These are phyloP conservation scores for Salvator merianae DNA, from an alignment of 2,113 vertebrate genomes.

Conservation along the genomic window DNA sequence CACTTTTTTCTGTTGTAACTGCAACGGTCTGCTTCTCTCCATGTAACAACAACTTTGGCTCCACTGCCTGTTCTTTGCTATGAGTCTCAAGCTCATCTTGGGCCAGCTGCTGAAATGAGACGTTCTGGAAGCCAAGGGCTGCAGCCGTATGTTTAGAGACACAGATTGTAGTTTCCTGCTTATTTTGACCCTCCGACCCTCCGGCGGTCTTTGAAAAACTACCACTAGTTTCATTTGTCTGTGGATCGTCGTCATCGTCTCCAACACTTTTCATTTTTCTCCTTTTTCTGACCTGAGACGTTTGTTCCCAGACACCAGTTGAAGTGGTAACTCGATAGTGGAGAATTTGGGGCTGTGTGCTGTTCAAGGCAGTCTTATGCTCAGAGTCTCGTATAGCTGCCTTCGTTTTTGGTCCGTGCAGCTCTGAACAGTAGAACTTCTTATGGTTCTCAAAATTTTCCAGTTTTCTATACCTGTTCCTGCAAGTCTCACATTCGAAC, in stretches of 20 bases:
- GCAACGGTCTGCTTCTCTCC: slow-evolving; percentile 78
- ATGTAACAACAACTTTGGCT: slow-evolving; percentile 78
- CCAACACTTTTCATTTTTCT: slow-evolving; percentile 98
- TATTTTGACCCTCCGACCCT: slow-evolving; percentile 62
- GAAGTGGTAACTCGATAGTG: slow-evolving; percentile 80
- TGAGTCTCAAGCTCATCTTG: slow-evolving; percentile 80
- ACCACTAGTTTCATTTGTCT: slow-evolving; percentile 79
- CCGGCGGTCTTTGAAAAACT: slow-evolving; percentile 79
- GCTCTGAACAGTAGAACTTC: slow-evolving; percentile 97
- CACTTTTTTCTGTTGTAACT: slow-evolving; percentile 75
- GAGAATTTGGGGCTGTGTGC: slow-evolving; percentile 76
- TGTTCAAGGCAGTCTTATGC: slow-evolving; percentile 76
- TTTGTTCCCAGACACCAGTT: slow-evolving; percentile 84
- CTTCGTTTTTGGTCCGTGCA: slow-evolving; percentile 97
- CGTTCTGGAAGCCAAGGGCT: slow-evolving; percentile 68
- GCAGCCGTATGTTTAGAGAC: slow-evolving; percentile 69
- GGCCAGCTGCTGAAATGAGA: slow-evolving; percentile 76
- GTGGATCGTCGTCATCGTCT: slow-evolving; percentile 94
- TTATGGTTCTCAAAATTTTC: slow-evolving; percentile 99
- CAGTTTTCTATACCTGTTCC: slow-evolving; percentile 93
- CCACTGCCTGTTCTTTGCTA: slow-evolving; percentile 69
- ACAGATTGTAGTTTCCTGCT: slow-evolving; percentile 57
- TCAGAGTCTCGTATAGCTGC: slow-evolving; percentile 82
- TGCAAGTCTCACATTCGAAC: slow-evolving; percentile 98
- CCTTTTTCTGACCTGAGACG: slow-evolving; percentile 90